A percentile compares a stretch with the other conserved stretches of the same genome.
phyloP scores from a whole-genome alignment of 1,140 invertebrate species.

The Pentalonia nigronervosa region DNA sequence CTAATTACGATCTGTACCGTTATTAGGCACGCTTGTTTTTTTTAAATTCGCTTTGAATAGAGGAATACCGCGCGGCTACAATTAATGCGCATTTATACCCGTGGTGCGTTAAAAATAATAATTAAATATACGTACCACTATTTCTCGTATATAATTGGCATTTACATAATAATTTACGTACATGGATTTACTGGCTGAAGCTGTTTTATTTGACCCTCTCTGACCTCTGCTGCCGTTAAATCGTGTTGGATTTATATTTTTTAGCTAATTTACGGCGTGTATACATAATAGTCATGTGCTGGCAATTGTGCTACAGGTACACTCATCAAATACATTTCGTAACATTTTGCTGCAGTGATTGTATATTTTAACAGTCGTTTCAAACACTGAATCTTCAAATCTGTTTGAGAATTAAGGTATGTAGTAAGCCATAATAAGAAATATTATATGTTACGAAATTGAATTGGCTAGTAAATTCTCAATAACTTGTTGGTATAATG shows the following conservation, averaged over 20 bases:
- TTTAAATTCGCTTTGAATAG: neutral
- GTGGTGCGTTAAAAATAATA: neutral
- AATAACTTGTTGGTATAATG: neutral
- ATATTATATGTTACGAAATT: neutral
- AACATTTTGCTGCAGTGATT: neutral
- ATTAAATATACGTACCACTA: neutral
- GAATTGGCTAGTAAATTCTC: neutral
- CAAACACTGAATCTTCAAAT: slow-evolving; percentile 2
- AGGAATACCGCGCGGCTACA: neutral
- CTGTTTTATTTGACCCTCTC: neutral
- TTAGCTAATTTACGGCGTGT: neutral
- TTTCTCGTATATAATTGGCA: neutral
- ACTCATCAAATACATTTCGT: neutral
- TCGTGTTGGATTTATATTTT: slow-evolving; percentile 1
- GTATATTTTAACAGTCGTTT: neutral
- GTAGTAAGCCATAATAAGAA: neutral
- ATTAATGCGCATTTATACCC: neutral
- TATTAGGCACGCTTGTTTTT: neutral
- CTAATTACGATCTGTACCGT: neutral
- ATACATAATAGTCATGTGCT: neutral
- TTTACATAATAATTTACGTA: neutral
- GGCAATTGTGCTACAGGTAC: neutral
- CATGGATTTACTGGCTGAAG: neutral
- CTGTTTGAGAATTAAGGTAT: neutral
- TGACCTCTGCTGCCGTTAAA: slow-evolving; percentile 6